Conservation (phyloP, 2,888 invertebrate genomes). For the Nephrocerus scutellatus region DNA sequence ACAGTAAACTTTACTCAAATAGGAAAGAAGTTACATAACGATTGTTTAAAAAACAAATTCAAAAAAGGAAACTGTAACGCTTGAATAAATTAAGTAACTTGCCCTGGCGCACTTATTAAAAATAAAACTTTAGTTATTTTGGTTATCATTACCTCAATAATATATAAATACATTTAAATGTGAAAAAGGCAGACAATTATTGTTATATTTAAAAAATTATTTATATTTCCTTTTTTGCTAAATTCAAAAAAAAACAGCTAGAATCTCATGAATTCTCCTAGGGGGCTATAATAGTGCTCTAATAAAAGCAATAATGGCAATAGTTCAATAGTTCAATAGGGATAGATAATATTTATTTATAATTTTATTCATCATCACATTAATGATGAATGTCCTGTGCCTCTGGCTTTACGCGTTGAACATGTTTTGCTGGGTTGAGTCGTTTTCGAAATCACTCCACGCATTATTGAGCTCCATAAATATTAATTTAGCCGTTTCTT, state of each 20-base stretch:
- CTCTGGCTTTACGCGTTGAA: constrained; percentile 51
- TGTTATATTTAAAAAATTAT: constrained; percentile 1
- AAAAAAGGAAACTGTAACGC: no score
- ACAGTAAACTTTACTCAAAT: no score
- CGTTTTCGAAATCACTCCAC: constrained; percentile 88
- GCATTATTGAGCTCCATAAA: constrained; percentile 99
- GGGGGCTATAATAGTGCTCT: neutral
- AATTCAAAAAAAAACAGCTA: constrained; percentile 5
- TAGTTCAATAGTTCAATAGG: no score
- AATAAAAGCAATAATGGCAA: no score
- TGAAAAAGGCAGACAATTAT: constrained; percentile 5
- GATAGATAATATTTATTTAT: no score
- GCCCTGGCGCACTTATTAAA: no score
- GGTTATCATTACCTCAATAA: neutral
- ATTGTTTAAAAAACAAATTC: no score
- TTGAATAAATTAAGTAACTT: constrained; percentile 39
- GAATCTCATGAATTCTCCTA: neutral
- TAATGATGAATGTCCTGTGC: no score
- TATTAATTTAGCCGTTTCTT: constrained; percentile 89
- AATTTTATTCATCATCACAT: no score
- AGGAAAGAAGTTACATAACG: no score
- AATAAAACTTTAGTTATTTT: constrained; percentile 9
- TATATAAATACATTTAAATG: constrained; percentile 7
- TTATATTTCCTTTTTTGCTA: constrained; percentile 1
- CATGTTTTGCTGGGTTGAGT: constrained; percentile 71